phyloP scores from a whole-genome alignment of 1,140 invertebrate species.

The Euglossa dilemma region DNA sequence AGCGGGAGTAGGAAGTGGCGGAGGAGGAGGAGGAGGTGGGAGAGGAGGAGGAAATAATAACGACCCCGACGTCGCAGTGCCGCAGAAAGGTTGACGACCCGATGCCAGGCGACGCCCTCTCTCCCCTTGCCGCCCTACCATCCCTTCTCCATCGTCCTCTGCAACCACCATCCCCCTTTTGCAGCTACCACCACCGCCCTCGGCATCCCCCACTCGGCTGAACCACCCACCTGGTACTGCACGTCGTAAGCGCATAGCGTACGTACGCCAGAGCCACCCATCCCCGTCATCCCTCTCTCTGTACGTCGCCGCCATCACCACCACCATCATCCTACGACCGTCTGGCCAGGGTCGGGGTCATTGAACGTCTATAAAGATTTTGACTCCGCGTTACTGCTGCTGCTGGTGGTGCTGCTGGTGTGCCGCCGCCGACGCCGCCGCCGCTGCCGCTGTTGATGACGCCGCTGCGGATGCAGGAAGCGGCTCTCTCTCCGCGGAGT shows the following conservation, averaged over 20 bases:
- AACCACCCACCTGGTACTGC: constrained; percentile 64
- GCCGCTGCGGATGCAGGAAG: constrained; percentile 56
- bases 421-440: not conserved
- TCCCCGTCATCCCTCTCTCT: constrained; percentile 40
- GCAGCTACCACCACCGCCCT: constrained; percentile 44
- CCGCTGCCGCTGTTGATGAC: constrained; percentile 46
- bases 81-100: constrained; percentile 81
- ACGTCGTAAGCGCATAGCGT: constrained; percentile 64
- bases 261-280: constrained; percentile 58
- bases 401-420: constrained; percentile 31
- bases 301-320: constrained; percentile 41
- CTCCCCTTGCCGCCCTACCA: constrained; percentile 45
- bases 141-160: constrained; percentile 41
- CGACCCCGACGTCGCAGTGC: constrained; percentile 81
- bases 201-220: constrained; percentile 57
- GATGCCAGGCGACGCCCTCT: constrained; percentile 78
- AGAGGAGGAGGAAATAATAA: constrained; percentile 78
- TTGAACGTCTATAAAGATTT: constrained; percentile 84
- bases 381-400: constrained; percentile 77
- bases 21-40: constrained; percentile 35
- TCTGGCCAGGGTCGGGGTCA: constrained; percentile 83
- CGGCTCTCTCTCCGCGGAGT: constrained; percentile 43
- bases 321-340: constrained; percentile 68
- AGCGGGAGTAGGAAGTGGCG: constrained; percentile 14
- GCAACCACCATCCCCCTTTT: constrained; percentile 59